A percentile compares a stretch with the other conserved stretches of the same genome.
Evolutionary conservation across 30 jellyfish, hydroid and myxozoan species (phyloP).

Genomic region (Chrysaora quinquecirrha): DNA sequence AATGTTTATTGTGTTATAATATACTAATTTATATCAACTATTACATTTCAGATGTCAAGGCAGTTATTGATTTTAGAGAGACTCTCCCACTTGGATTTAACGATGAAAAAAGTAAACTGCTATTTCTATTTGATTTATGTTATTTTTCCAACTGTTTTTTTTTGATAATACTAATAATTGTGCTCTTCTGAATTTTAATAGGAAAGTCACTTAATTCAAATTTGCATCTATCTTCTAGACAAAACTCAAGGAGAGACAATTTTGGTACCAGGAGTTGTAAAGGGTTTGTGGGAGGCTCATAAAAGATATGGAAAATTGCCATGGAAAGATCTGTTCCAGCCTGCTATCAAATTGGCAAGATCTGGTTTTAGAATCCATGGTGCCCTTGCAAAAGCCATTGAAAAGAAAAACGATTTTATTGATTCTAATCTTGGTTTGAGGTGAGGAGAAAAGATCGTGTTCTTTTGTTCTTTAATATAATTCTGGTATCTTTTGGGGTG

Average conservation of each 20-base stretch:
- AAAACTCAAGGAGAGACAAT: constrained; percentile 99
- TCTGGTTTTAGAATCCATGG: constrained; percentile 89
- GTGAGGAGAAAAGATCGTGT: no score
- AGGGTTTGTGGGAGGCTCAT: constrained; percentile 95
- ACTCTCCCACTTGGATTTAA: constrained; percentile 85
- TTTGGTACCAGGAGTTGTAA: constrained; percentile 98
- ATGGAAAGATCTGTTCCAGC: constrained; percentile 92
- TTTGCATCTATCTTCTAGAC: constrained; percentile 61
- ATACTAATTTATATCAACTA: background rate
- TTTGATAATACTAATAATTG: no score
- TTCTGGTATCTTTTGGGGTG: no score
- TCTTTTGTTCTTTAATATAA: no score
- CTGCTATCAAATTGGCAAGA: constrained; percentile 86
- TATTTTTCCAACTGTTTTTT: no score
- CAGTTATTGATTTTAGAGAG: constrained; percentile 96
- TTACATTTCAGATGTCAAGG: constrained; percentile 55
- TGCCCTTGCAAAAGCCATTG: constrained; percentile 90
- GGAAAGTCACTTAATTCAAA: no score
- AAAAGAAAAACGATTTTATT: constrained; percentile 86
- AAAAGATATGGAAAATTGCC: constrained; percentile 86
- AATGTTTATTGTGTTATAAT: background rate
- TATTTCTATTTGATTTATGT: background rate
- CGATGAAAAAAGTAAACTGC: constrained; percentile 78
- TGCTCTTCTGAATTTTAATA: no score
- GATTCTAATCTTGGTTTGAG: constrained; percentile 81